Evolutionary conservation across 2,797 vertebrate species (phyloP), one percentile per base, ranked within the genome.

Genomic region (Glyptemys insculpta): DNA sequence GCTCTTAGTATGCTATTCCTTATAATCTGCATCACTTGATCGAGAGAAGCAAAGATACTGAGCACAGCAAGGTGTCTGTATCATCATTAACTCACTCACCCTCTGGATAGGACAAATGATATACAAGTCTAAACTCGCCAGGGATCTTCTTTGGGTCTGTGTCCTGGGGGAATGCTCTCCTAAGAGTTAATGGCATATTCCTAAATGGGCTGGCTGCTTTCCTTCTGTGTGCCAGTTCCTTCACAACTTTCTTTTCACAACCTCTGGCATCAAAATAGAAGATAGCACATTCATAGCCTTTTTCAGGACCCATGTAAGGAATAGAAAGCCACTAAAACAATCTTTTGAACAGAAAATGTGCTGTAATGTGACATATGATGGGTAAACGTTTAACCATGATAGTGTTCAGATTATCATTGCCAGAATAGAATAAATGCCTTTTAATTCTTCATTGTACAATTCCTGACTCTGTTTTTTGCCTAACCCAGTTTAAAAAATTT

Each of bases 11-110:
- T 96, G 96, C 93, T 96, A 29, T 97, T 97, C 96, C 96, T 96
- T 94, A 90, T 97, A 97, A 97, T 97, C 97, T 97, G 95, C 97
- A 97, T 96, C 93, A 94, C 92, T 97, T 94, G 89, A 96, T 98
- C 90, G 95, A 98, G 92, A 97, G 92, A 94, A 98, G 93, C 90
- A 96, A 95, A 95, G 88, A 85, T 74, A 82, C 95, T 96, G 92
- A 97, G 97, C 94, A 96, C 91, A 96, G 95, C 94, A 95, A 97
- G 96, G 93, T 96, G 85, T 95, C 97, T 96, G 87, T 96, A 94
- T 94, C 97, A 95, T 97, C 97, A 97, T 97, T 98, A 97, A 95
- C 97, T 98, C 96, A 92, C 91, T 97, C 65, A 81, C 96, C 95
- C 94, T 97, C 97, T 97, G 95, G 96, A 97, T 92, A 93, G 96